Conservation (phyloP, 2,113 vertebrate genomes). For the Mugil cephalus region DNA sequence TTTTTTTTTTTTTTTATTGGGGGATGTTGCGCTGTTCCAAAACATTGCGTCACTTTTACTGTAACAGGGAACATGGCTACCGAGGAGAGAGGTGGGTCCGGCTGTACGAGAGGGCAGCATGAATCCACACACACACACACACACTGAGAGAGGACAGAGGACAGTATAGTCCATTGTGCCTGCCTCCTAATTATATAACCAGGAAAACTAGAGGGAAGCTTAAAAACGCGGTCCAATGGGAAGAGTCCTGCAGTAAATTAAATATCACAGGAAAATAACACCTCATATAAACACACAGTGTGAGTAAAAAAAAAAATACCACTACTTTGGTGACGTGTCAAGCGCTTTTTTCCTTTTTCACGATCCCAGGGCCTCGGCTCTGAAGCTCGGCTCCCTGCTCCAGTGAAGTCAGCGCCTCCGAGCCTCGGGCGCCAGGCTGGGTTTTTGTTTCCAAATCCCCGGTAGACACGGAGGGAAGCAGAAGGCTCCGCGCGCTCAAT, state of each 20-base stretch:
- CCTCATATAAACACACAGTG: constrained; percentile 61
- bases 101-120: constrained; percentile 57
- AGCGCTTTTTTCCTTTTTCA: constrained; percentile 38
- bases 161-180: constrained; percentile 79
- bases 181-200: constrained; percentile 77
- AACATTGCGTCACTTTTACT: constrained; percentile 84
- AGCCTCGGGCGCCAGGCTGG: constrained; percentile 20
- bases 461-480: constrained; percentile 6
- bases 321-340: constrained; percentile 62
- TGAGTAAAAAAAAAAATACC: constrained; percentile 45
- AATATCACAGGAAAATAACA: constrained; percentile 70
- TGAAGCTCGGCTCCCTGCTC: constrained; percentile 15
- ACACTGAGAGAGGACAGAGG: constrained; percentile 26
- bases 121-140: constrained; percentile 9
- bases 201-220: constrained; percentile 68
- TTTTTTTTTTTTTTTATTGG: constrained; percentile 74
- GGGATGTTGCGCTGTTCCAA: constrained; percentile 67
- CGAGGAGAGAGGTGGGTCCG: constrained; percentile 53
- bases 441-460: constrained; percentile 45
- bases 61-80: constrained; percentile 78
- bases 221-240: constrained; percentile 66
- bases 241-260: constrained; percentile 69
- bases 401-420: constrained; percentile 19
- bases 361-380: constrained; percentile 13
- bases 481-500: constrained; percentile 11